Conservation (phyloP, 1,140 invertebrate genomes). For the Ostrea edulis region DNA sequence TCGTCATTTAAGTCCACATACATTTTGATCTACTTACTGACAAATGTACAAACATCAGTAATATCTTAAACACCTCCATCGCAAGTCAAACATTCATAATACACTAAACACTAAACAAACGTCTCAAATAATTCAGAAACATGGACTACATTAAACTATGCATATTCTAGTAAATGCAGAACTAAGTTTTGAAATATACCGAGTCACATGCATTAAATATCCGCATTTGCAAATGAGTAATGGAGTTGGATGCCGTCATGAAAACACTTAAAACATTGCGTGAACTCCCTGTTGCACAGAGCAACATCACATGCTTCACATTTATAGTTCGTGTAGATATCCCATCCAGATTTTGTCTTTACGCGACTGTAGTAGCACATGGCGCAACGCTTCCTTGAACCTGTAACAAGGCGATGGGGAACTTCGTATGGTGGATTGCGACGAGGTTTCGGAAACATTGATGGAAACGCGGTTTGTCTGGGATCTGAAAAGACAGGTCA, state of each 20-base stretch:
- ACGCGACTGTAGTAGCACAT: slow-evolving; percentile 34
- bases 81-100: neutral
- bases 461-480: slow-evolving; percentile 11
- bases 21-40: neutral
- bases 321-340: slow-evolving; percentile 48
- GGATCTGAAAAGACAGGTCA: slow-evolving; percentile 32
- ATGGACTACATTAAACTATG: no score
- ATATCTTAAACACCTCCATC: neutral
- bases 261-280: slow-evolving; percentile 4
- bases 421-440: neutral
- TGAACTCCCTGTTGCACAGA: slow-evolving; percentile 6
- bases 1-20: neutral
- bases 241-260: slow-evolving; percentile 19
- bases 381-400: slow-evolving; percentile 41
- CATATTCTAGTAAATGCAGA: no score
- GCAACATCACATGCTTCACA: slow-evolving; percentile 46
- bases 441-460: slow-evolving; percentile 20
- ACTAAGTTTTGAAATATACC: neutral
- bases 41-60: neutral
- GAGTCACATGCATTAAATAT: neutral
- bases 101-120: no score
- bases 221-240: slow-evolving; percentile 1
- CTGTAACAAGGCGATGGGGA: slow-evolving; percentile 26
- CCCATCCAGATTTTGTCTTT: slow-evolving; percentile 48
- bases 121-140: no score